Conservation (phyloP, 2,113 vertebrate genomes). For the Caracal caracal region DNA sequence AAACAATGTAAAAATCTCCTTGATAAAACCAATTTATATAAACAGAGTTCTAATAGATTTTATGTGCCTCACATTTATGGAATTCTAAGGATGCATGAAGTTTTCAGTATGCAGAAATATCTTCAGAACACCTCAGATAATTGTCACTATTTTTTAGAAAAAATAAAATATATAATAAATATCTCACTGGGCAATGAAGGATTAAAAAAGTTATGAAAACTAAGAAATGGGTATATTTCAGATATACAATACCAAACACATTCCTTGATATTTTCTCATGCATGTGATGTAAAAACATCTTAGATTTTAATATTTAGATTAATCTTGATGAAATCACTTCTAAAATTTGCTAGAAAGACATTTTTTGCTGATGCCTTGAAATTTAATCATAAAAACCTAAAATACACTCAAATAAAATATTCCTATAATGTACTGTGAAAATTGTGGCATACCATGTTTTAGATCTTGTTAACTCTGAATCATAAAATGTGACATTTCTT, state of each 20-base stretch:
- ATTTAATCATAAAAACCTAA: not conserved
- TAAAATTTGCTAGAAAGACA: constrained; percentile 9
- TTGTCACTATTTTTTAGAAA: not conserved
- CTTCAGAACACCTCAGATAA: not conserved
- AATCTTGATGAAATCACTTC: not conserved
- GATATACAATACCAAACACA: not conserved
- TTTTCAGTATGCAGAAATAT: not conserved
- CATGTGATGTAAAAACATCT: not conserved
- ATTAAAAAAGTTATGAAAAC: not conserved
- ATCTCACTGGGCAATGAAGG: not conserved
- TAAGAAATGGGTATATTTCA: not conserved
- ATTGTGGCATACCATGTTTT: constrained; percentile 54
- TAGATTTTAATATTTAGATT: not conserved
- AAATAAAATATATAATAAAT: not conserved
- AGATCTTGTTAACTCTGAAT: constrained; percentile 72
- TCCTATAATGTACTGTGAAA: constrained; percentile 50
- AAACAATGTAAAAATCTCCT: not conserved
- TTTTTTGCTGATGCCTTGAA: constrained; percentile 42
- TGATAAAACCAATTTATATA: not conserved
- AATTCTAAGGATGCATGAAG: not conserved
- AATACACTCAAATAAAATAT: not conserved
- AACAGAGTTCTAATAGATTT: not conserved
- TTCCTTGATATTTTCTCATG: not conserved
- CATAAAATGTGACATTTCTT: constrained; percentile 75
- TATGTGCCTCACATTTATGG: not conserved